phyloP scores from a whole-genome alignment of 2,797 vertebrate genomes.

The Thalassophryne amazonica region DNA sequence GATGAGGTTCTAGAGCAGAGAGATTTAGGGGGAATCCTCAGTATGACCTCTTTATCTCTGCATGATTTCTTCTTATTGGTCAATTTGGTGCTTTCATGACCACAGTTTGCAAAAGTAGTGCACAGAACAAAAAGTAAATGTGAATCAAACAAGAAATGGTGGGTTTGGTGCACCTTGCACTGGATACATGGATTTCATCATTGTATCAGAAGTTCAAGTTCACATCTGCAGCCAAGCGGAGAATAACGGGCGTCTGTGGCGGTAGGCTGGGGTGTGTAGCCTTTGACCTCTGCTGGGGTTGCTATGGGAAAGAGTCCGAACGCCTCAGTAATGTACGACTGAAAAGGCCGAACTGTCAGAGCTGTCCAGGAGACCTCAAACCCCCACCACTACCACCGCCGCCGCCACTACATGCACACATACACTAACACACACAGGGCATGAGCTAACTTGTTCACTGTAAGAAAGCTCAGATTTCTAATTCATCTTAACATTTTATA shows the following conservation, averaged over 20 bases:
- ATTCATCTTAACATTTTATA: too few species aligned
- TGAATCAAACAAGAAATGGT: not conserved
- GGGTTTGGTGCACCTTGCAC: not conserved
- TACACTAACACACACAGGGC: slow-evolving; percentile 64
- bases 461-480: too few species aligned
- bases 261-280: slow-evolving; percentile 33
- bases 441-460: slow-evolving; percentile 88
- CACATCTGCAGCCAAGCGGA: slow-evolving; percentile 50
- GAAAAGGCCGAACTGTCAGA: slow-evolving; percentile 95
- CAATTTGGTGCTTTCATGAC: not conserved
- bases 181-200: not conserved
- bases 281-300: slow-evolving; percentile 84
- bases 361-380: slow-evolving; percentile 88
- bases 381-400: slow-evolving; percentile 51
- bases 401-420: slow-evolving; percentile 52
- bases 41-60: slow-evolving; percentile 47
- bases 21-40: slow-evolving; percentile 46
- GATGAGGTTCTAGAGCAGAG: slow-evolving; percentile 41
- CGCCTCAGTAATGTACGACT: slow-evolving; percentile 86
- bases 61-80: not conserved
- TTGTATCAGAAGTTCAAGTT: slow-evolving; percentile 76
- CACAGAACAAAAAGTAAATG: not conserved
- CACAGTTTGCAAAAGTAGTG: not conserved
- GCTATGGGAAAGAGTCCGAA: slow-evolving; percentile 89
- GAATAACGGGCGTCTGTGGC: slow-evolving; percentile 44